A percentile compares a stretch with the other conserved stretches of the same genome.
Evolutionary conservation across 2,888 invertebrate genomes (phyloP).

Genomic region (Cephus pulcher): DNA sequence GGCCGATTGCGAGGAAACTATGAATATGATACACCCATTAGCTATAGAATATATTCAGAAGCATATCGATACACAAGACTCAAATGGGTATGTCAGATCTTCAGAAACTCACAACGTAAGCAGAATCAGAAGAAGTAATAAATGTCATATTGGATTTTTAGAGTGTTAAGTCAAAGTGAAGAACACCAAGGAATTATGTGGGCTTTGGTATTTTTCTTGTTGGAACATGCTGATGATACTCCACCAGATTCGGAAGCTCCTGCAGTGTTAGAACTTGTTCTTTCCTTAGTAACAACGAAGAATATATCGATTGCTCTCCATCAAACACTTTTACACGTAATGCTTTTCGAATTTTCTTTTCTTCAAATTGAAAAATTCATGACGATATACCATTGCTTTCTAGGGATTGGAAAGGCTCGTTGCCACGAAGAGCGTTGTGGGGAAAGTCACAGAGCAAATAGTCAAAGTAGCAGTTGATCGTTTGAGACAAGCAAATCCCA

Average conservation of each 20-base stretch:
- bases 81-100: slow-evolving; percentile 55
- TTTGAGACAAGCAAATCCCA: slow-evolving; percentile 77
- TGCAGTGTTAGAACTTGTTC: slow-evolving; percentile 71
- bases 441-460: slow-evolving; percentile 73
- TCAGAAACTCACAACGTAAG: background rate
- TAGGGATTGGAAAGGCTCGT: slow-evolving; percentile 79
- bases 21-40: slow-evolving; percentile 68
- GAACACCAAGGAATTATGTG: slow-evolving; percentile 79
- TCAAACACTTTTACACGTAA: slow-evolving; percentile 68
- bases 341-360: slow-evolving; percentile 32
- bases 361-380: slow-evolving; percentile 40
- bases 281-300: slow-evolving; percentile 63
- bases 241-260: slow-evolving; percentile 72
- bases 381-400: slow-evolving; percentile 16
- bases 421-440: slow-evolving; percentile 69
- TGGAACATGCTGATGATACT: slow-evolving; percentile 78
- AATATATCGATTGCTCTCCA: slow-evolving; percentile 67
- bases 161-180: slow-evolving; percentile 63
- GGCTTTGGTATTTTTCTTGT: slow-evolving; percentile 80
- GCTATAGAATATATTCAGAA: slow-evolving; percentile 70
- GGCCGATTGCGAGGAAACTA: slow-evolving; percentile 68
- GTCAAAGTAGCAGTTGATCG: slow-evolving; percentile 77
- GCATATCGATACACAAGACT: slow-evolving; percentile 63
- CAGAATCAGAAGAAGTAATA: background rate
- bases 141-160: slow-evolving; percentile 21